Percentiles rank a stretch among this genome's conserved stretches.
phyloP scores from a whole-genome alignment of 1,140 invertebrate genomes.

The Pantala flavescens region DNA sequence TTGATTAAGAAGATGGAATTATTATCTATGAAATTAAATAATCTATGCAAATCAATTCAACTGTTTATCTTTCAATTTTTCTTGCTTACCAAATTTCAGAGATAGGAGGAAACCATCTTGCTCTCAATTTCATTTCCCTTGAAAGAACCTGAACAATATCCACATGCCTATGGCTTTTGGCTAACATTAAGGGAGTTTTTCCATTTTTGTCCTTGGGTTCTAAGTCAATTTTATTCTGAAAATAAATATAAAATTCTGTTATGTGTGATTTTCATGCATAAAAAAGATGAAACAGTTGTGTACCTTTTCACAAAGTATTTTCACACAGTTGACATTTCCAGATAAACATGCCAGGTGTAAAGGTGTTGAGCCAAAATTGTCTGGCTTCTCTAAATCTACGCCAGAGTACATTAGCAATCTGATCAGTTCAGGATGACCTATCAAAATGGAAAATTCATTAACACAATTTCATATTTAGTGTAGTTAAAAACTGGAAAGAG shows the following conservation, averaged over 20 bases:
- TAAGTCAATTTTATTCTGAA: constrained; percentile 67
- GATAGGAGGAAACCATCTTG: constrained; percentile 72
- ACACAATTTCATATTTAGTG: not conserved
- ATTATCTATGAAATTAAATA: too few relatives aligned
- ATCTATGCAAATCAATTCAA: too few relatives aligned
- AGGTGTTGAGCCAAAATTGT: constrained; percentile 86
- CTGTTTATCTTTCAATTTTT: too few relatives aligned
- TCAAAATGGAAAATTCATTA: not conserved
- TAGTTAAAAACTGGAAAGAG: not conserved
- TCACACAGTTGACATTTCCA: constrained; percentile 69
- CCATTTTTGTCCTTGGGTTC: constrained; percentile 81
- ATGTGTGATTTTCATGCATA: not conserved
- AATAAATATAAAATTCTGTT: not conserved
- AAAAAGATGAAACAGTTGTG: constrained; percentile 17
- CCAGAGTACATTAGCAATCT: constrained; percentile 82
- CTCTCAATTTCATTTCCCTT: constrained; percentile 65
- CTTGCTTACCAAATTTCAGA: constrained; percentile 66
- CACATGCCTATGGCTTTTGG: constrained; percentile 72
- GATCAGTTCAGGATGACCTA: constrained; percentile 72
- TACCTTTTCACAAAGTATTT: constrained; percentile 77
- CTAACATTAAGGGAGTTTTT: constrained; percentile 79
- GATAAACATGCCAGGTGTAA: constrained; percentile 87
- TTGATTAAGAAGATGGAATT: too few relatives aligned
- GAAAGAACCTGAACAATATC: constrained; percentile 72
- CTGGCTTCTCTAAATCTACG: constrained; percentile 74